Evolutionary conservation across 2,888 invertebrate species (phyloP), one percentile per base, ranked within the genome.

Genomic region (Cryptophagus acutangulus): DNA sequence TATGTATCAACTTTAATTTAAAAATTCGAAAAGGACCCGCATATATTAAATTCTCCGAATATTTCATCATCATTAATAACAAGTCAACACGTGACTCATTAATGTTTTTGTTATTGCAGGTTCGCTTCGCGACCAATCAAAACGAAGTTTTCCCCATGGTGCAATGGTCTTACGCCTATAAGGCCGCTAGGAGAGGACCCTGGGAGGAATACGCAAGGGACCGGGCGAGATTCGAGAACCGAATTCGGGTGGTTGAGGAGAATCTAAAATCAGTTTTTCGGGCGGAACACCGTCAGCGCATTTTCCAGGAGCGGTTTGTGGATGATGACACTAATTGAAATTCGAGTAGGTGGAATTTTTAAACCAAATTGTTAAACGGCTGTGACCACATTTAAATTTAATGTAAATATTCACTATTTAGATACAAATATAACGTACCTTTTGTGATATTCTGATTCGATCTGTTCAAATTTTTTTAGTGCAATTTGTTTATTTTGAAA

Each of bases 181-280:
- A 72, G 35, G 68, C 69, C 13, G 75, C 76, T 2, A 66, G 78
- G n/a, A 70, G 63, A 49, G 77, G 77, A 2, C 74, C 71, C 1
- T 78, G 78, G 78, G 77, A 78, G 55, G 62, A 71, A 56, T 67
- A 67, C 51, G 75, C 71, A 1, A 60, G 75, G 18, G 78, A 79
- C 44, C 61, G 74, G 30, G 68, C 59, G 5, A 64, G 77, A 28
- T 79, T 78, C 54, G 65, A 59, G 34, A 55, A 55, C 8, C 65
- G 74, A 30, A 72, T 76, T 20, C 45, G 48, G 6, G 56, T 61
- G 4, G 58, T 63, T 3, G 71, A 66, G 37, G 43, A 49, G 16
- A 49, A 68, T 17, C 58, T 77, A 6, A 54, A 61, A 38, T 66
- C 69, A 3, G 58, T 76, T 28, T 63, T 77, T n/a, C 56, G 59